phyloP scores from a whole-genome alignment of 2,797 vertebrate genomes.

The Gallirallus australis region DNA sequence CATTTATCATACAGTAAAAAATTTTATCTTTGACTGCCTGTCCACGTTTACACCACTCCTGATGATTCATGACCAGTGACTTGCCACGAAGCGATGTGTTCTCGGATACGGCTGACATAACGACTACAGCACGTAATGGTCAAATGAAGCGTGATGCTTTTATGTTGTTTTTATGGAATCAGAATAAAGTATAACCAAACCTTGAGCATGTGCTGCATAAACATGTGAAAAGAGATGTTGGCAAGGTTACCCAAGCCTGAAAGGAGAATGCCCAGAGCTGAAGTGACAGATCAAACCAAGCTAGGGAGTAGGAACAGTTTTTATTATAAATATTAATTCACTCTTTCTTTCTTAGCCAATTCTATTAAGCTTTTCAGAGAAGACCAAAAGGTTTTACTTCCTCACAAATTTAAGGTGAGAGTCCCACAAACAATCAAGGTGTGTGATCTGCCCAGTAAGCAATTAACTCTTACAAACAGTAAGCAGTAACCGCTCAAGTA shows the following conservation, averaged over 20 bases:
- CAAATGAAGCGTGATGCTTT: neutral
- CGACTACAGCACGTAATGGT: rapidly evolving
- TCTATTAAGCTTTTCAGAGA: neutral
- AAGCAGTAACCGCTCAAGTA: neutral
- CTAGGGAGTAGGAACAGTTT: neutral
- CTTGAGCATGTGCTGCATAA: neutral
- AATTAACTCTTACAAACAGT: neutral
- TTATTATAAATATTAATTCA: neutral
- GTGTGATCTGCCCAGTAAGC: neutral
- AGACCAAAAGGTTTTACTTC: neutral
- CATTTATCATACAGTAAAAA: neutral
- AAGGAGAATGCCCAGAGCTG: neutral
- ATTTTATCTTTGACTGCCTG: slow-evolving; percentile 10
- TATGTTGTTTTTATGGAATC: neutral
- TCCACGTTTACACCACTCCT: neutral
- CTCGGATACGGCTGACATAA: neutral
- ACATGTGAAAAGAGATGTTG: slow-evolving; percentile 3
- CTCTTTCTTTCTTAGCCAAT: neutral
- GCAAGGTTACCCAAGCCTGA: neutral
- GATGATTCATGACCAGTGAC: neutral
- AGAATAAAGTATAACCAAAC: neutral
- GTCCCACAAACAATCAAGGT: neutral
- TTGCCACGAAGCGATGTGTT: neutral
- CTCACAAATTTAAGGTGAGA: neutral
- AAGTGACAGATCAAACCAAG: slow-evolving; percentile 38